A percentile compares a stretch with the other conserved stretches of the same genome.
These are phyloP conservation scores for Tillus elongatus DNA, from an alignment of 2,888 invertebrate genomes.

Conservation along the genomic window DNA sequence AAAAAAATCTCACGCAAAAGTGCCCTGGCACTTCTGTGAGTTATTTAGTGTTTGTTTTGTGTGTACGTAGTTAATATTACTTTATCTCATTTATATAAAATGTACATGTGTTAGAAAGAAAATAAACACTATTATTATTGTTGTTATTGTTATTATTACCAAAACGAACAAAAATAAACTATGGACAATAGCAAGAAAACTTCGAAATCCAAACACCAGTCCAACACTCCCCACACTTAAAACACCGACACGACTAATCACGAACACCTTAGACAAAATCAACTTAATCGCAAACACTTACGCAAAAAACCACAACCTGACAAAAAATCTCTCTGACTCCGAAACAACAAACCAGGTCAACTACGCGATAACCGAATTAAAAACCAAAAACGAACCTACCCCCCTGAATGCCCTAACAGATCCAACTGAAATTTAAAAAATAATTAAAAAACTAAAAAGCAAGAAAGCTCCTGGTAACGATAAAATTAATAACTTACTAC, in stretches of 20 bases:
- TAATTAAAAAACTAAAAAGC: conserved; percentile 13
- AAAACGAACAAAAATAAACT: neutral
- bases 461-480: conserved; percentile 21
- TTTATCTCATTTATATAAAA: too few relatives aligned
- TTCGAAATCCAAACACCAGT: conserved; percentile 5
- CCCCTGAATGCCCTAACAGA: conserved; percentile 4
- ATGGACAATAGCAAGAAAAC: conserved; percentile 5
- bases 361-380: neutral
- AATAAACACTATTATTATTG: too few relatives aligned
- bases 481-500: conserved; percentile 5
- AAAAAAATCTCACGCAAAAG: too few relatives aligned
- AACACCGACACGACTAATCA: neutral
- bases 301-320: too few relatives aligned
- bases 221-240: conserved; percentile 5
- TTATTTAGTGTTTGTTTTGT: too few relatives aligned
- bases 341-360: neutral
- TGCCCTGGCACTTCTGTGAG: too few relatives aligned
- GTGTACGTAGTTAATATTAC: too few relatives aligned
- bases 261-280: neutral
- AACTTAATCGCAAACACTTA: conserved; percentile 2
- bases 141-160: neutral
- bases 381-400: neutral
- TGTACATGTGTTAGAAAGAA: too few relatives aligned
- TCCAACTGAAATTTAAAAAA: conserved; percentile 14
- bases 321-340: too few relatives aligned